Percentiles rank a stretch among this genome's conserved stretches.
These are phyloP conservation scores for Theonella swinhoei DNA, from an alignment of 37 sponge, comb jelly and placozoan genomes.

Conservation along the genomic window DNA sequence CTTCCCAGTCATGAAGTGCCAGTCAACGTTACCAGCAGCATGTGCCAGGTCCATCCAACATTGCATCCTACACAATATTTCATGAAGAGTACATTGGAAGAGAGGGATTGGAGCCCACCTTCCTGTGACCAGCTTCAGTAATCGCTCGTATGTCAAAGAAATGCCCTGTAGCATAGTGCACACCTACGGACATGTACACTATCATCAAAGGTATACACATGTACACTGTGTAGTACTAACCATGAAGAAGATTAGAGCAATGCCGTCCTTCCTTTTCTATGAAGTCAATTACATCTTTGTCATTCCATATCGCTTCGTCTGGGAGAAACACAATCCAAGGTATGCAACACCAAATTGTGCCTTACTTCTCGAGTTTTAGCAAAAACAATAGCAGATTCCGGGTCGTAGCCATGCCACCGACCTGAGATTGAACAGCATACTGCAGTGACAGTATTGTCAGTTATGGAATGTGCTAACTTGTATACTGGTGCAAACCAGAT, in stretches of 20 bases:
- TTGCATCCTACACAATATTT: slow-evolving; percentile 53
- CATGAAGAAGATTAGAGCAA: slow-evolving; percentile 85
- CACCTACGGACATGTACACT: slow-evolving; percentile 61
- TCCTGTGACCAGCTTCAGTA: slow-evolving; percentile 83
- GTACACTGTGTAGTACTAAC: slow-evolving; percentile 39
- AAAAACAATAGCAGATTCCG: slow-evolving; percentile 50
- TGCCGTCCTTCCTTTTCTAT: slow-evolving; percentile 84
- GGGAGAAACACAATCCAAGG: not conserved
- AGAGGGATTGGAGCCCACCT: too few relatives aligned
- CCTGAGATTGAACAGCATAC: slow-evolving; percentile 84
- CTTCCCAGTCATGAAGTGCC: slow-evolving; percentile 90
- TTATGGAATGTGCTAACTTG: not conserved
- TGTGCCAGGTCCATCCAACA: slow-evolving; percentile 94
- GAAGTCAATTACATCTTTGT: slow-evolving; percentile 86
- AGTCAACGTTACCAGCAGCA: slow-evolving; percentile 95
- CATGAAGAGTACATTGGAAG: too few relatives aligned
- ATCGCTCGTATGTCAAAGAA: slow-evolving; percentile 87
- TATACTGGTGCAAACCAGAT: slow-evolving; percentile 49
- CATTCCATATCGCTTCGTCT: slow-evolving; percentile 75
- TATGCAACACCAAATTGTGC: not conserved
- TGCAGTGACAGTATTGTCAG: not conserved
- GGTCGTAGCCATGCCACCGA: slow-evolving; percentile 88
- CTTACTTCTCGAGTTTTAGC: slow-evolving; percentile 65
- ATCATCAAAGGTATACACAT: not conserved
- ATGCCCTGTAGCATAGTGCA: slow-evolving; percentile 93